Base-by-base conservation (phyloP, 2,888 invertebrate species). In the Gerosis bhagava region DNA sequence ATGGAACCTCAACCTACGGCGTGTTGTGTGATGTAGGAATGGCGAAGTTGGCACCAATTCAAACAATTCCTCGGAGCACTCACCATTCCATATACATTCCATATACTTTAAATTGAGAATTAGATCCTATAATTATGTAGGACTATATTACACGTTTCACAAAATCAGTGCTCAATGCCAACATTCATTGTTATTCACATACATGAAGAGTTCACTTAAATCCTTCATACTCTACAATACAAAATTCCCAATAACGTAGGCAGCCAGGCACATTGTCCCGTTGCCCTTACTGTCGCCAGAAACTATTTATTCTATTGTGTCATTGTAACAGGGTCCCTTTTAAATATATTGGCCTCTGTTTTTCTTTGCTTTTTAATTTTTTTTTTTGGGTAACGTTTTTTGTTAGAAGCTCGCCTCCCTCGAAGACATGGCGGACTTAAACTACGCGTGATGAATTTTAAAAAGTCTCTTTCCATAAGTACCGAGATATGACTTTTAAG, bases 381-480 rank as follows among this genome's bases (percentile, higher is more conserved):
- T 70, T 75, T 79, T 70, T 71, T 49, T 48, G 63, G 57, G 60
- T 53, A 60, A 46, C 49, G 63, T 77, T n/a, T 80, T 78, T 81
- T 77, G 70, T 79, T 67, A 57, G 65, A 80, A 80, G 73, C 75
- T 66, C 72, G 75, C 76, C 73, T 79, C 74, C 67, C 65, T 75
- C 69, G 67, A 71, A 67, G 74, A 68, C 57, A 68, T 70, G 58
- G 63, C 60, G 54, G 67, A 61, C 65, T 73, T 70, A 62, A 56
- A 60, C 59, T 61, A 77, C 79, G 77, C 59, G 82, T 78, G 82
- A 79, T 83, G 84, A 83, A 86, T 87, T 84, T 83, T 77, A 84
- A 87, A 77, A 77, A 73, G 75, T 72, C 31, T 48, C 43, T n/a
- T 53, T 32, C 41, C 47, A 65, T 73, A 66, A 67, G 68, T 70